Conservation (phyloP, 2,888 invertebrate species). For the Mayetiola destructor region DNA sequence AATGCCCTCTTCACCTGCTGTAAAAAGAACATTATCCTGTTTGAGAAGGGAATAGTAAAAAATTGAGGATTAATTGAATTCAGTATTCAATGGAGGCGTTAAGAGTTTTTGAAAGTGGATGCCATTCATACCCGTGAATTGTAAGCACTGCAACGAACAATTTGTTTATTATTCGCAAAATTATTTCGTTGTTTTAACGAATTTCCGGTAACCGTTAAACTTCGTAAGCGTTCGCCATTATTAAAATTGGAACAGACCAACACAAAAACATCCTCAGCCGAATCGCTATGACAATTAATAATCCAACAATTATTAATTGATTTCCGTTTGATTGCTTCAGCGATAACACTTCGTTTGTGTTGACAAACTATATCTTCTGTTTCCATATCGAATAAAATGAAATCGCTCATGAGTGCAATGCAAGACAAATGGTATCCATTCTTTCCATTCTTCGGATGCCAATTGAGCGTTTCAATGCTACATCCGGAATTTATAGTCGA, state of each 20-base stretch:
- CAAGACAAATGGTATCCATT: constrained; percentile 33
- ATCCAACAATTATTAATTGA: constrained; percentile 48
- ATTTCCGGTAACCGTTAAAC: constrained; percentile 36
- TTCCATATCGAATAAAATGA: constrained; percentile 52
- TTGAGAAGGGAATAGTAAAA: too few species aligned
- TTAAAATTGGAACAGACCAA: constrained; percentile 49
- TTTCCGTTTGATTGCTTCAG: constrained; percentile 43
- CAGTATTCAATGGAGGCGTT: constrained; percentile 11
- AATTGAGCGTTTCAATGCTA: constrained; percentile 50
- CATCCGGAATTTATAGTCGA: constrained; percentile 66
- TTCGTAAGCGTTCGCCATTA: constrained; percentile 40
- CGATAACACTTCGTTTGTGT: constrained; percentile 44
- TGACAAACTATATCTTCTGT: constrained; percentile 44
- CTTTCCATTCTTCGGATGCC: constrained; percentile 33
- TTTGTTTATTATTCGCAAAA: constrained; percentile 50
- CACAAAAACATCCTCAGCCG: constrained; percentile 39
- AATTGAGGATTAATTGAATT: too few species aligned
- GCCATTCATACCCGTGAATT: constrained; percentile 41
- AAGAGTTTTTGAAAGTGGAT: neutral
- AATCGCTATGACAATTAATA: constrained; percentile 42
- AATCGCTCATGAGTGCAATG: constrained; percentile 54
- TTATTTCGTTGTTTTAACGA: constrained; percentile 41
- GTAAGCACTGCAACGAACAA: constrained; percentile 53
- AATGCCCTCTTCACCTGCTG: constrained; percentile 53
- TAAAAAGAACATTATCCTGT: constrained; percentile 41